Evolutionary conservation across 1,140 invertebrate species (phyloP).

Genomic region (Chlorops oryzae): DNA sequence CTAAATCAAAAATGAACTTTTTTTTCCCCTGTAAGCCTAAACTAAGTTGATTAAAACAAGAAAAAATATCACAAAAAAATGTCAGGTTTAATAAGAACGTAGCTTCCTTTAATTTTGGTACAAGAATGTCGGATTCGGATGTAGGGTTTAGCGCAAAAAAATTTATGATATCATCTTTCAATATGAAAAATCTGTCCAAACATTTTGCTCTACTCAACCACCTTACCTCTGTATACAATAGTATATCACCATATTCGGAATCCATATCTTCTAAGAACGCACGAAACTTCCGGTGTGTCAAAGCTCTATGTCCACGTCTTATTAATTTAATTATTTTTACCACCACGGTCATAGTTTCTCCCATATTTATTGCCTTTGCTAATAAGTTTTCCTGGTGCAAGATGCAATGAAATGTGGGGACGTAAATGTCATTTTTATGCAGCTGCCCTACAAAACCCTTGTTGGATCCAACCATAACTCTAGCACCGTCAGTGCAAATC

Average conservation of each 20-base stretch:
- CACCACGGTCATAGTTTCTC: conserved; percentile 1
- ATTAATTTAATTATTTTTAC: conserved; percentile 10
- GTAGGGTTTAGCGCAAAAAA: no score
- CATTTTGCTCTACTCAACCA: no score
- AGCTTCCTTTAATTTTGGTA: no score
- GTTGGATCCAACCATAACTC: conserved; percentile 5
- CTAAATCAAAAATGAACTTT: no score
- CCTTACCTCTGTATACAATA: no score
- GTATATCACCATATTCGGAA: conserved; percentile 11
- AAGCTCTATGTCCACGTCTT: conserved; percentile 9
- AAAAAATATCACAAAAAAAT: no score
- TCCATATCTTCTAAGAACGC: conserved; percentile 8
- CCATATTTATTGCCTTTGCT: conserved; percentile 4
- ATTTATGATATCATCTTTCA: no score
- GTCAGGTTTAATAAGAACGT: no score
- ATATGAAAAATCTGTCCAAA: no score
- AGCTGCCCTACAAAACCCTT: conserved; percentile 4
- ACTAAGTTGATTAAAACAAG: no score
- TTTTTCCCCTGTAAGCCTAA: no score
- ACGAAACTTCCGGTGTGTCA: conserved; percentile 11
- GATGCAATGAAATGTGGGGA: conserved; percentile 6
- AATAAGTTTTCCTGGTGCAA: conserved; percentile 7
- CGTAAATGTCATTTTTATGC: conserved; percentile 5
- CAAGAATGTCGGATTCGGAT: no score
- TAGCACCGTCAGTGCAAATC: conserved; percentile 5